phyloP scores from a whole-genome alignment of 2,113 vertebrate species.

The Aspidoscelis tigris region DNA sequence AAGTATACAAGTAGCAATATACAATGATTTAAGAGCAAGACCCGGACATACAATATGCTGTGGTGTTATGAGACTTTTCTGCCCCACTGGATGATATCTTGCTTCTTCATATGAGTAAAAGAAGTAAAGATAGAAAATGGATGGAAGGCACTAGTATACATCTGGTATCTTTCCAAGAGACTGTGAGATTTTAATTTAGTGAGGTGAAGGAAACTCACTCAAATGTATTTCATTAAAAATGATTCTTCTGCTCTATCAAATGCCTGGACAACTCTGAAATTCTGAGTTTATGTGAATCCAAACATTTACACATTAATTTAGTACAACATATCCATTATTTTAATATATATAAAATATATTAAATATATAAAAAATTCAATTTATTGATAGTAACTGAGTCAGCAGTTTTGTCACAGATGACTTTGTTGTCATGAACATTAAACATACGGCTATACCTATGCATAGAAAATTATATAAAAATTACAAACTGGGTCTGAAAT shows the following conservation, averaged over 20 bases:
- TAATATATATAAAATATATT: no score
- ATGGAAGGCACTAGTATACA: background rate
- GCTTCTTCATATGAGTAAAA: slow-evolving; percentile 12
- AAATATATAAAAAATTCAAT: background rate
- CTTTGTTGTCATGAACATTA: background rate
- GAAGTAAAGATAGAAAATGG: slow-evolving; percentile 1
- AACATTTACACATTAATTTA: background rate
- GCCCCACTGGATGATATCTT: background rate
- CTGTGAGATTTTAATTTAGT: background rate
- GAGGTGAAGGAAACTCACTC: background rate
- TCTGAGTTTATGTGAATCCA: no score
- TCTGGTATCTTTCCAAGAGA: background rate
- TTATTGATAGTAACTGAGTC: background rate
- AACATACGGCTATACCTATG: background rate
- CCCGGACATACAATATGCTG: slow-evolving; percentile 5
- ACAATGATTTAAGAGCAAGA: slow-evolving; percentile 13
- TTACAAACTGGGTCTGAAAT: background rate
- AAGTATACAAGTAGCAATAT: slow-evolving; percentile 23
- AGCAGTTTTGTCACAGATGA: background rate
- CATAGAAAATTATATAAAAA: background rate
- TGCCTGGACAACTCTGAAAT: background rate
- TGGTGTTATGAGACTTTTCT: slow-evolving; percentile 11
- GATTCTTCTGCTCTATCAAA: background rate
- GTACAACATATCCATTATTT: background rate
- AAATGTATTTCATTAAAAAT: background rate